phyloP scores from a whole-genome alignment of 1,140 invertebrate genomes.

The Trissolcus basalis region DNA sequence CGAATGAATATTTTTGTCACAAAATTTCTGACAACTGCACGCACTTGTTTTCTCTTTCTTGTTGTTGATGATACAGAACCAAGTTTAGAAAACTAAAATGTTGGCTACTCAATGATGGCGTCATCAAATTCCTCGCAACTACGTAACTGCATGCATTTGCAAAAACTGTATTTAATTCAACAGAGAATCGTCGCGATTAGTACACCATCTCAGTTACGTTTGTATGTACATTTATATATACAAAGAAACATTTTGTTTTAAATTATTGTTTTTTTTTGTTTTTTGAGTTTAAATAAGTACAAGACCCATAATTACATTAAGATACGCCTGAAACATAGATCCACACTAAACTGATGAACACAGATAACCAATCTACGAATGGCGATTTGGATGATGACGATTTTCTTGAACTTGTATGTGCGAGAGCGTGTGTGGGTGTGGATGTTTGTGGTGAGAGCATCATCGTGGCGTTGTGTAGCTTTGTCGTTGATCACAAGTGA shows the following conservation, averaged over 20 bases:
- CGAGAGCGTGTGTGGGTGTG: slow-evolving; percentile 4
- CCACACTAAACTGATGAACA: slow-evolving; percentile 39
- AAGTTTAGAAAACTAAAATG: slow-evolving; percentile 10
- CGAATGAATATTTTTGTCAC: slow-evolving; percentile 6
- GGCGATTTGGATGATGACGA: slow-evolving; percentile 17
- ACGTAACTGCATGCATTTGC: slow-evolving; percentile 38
- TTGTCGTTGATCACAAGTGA: slow-evolving; percentile 19
- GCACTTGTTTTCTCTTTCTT: slow-evolving; percentile 38
- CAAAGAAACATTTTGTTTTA: slow-evolving; percentile 12
- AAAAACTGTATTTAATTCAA: slow-evolving; percentile 33
- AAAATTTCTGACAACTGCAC: slow-evolving; percentile 45
- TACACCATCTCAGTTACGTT: slow-evolving; percentile 7
- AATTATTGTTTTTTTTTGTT: not conserved
- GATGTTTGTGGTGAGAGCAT: slow-evolving; percentile 16
- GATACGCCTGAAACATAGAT: slow-evolving; percentile 47
- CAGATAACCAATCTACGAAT: slow-evolving; percentile 33
- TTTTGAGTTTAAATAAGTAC: slow-evolving; percentile 16
- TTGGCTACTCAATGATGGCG: slow-evolving; percentile 35
- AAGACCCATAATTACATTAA: slow-evolving; percentile 45
- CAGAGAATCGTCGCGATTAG: slow-evolving; percentile 22
- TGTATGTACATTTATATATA: slow-evolving; percentile 48
- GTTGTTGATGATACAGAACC: slow-evolving; percentile 30
- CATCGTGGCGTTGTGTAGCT: slow-evolving; percentile 32
- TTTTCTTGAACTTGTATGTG: slow-evolving; percentile 12
- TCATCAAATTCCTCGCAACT: slow-evolving; percentile 39